A percentile compares a stretch with the other conserved stretches of the same genome.
Evolutionary conservation across 2,888 invertebrate genomes (phyloP).

Genomic region (Amphipyra berbera): DNA sequence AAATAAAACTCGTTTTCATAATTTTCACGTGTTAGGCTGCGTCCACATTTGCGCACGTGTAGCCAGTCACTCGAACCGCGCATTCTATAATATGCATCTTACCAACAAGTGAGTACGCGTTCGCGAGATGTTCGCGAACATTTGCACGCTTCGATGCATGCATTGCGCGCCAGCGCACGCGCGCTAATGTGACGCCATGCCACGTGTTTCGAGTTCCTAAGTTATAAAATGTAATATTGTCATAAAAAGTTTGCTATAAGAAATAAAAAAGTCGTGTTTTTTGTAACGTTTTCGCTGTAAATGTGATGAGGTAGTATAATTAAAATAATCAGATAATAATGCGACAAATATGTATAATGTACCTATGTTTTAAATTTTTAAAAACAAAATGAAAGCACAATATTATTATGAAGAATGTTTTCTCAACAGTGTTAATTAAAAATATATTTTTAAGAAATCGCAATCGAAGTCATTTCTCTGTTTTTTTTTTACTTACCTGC

Average conservation of each 20-base stretch:
- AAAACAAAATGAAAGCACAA: not conserved
- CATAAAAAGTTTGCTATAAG: too few species aligned
- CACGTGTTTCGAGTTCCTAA: not conserved
- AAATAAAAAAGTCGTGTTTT: not conserved
- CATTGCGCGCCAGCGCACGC: too few species aligned
- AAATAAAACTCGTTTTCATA: constrained; percentile 1
- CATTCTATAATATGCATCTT: too few species aligned
- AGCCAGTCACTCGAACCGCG: too few species aligned
- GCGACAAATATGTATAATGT: not conserved
- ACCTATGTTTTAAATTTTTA: not conserved
- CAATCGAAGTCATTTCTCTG: not conserved
- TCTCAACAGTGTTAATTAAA: constrained; percentile 3
- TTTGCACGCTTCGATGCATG: too few species aligned
- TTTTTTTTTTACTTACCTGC: not conserved
- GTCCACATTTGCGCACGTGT: not conserved
- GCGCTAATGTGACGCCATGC: too few species aligned
- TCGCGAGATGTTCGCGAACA: too few species aligned
- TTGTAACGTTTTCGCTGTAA: constrained; percentile 1
- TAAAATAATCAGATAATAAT: constrained; percentile 2
- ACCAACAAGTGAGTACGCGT: too few species aligned
- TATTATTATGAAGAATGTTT: not conserved
- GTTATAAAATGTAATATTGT: too few species aligned
- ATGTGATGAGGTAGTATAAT: not conserved
- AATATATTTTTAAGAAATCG: constrained; percentile 28
- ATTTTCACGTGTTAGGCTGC: too few species aligned